phyloP scores from a whole-genome alignment of 2,113 vertebrate genomes.

The Galbula dea region DNA sequence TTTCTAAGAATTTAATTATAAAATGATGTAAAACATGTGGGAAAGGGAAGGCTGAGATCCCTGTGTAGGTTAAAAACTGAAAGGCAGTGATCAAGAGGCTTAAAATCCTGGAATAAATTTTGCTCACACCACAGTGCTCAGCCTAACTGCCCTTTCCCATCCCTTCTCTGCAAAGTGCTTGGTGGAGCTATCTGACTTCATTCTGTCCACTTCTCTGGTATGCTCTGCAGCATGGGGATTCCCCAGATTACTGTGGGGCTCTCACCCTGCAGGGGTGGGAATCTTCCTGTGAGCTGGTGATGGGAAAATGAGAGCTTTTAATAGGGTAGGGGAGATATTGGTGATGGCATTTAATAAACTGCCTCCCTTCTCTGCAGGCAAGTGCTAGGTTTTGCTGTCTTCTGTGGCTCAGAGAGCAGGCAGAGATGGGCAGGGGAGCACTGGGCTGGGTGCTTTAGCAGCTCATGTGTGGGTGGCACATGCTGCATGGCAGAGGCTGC shows the following conservation, averaged over 20 bases:
- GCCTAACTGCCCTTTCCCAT: not conserved
- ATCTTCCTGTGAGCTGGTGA: not conserved
- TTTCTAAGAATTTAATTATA: not conserved
- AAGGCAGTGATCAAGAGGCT: not conserved
- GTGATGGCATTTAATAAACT: not conserved
- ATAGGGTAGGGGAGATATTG: not conserved
- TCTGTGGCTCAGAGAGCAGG: not conserved
- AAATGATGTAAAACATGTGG: not conserved
- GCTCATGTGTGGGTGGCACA: fast-evolving
- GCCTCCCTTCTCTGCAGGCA: not conserved
- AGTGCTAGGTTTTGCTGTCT: not conserved
- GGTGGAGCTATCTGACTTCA: fast-evolving
- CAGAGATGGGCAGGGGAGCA: not conserved
- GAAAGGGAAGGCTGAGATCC: not conserved
- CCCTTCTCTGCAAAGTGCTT: fast-evolving
- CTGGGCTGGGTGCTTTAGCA: not conserved
- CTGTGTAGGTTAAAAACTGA: not conserved
- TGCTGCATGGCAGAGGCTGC: fast-evolving
- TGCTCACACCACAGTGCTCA: not conserved
- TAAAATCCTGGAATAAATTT: not conserved
- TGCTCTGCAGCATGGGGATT: not conserved
- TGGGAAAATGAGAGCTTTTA: not conserved
- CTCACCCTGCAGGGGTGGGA: not conserved
- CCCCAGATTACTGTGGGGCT: not conserved
- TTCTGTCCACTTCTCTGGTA: not conserved